phyloP scores from a whole-genome alignment of 2,113 vertebrate species.

The Henicopernis longicauda region DNA sequence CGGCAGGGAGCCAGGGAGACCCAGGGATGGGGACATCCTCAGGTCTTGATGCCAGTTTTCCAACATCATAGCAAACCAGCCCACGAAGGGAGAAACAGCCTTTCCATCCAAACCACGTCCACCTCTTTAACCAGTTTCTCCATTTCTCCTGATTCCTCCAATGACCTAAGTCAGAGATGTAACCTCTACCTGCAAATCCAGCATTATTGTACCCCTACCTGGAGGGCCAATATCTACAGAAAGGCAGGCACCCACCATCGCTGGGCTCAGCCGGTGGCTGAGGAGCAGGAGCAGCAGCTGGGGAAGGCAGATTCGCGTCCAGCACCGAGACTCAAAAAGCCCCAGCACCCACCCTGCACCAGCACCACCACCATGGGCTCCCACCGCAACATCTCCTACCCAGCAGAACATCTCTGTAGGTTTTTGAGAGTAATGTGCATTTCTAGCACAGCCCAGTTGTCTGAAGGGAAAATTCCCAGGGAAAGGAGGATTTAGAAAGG shows the following conservation, averaged over 20 bases:
- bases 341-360: not conserved
- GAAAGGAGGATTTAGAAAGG: not conserved
- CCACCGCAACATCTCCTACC: not conserved
- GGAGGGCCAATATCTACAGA: not conserved
- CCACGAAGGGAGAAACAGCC: not conserved
- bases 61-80: not conserved
- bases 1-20: not conserved
- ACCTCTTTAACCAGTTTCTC: not conserved
- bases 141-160: not conserved
- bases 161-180: too few species aligned
- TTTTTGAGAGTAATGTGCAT: not conserved
- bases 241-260: accelerated
- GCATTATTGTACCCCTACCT: not conserved
- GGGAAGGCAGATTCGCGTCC: not conserved
- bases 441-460: not conserved
- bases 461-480: not conserved
- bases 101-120: not conserved
- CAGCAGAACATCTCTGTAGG: not conserved
- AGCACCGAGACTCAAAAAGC: not conserved
- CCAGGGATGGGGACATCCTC: not conserved
- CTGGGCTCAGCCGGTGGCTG: not conserved
- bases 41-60: not conserved
- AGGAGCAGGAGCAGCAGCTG: not conserved
- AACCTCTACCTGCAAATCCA: not conserved
- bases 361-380: not conserved